phyloP scores from a whole-genome alignment of 2,113 vertebrate genomes.

The Stigmatopora nigra region DNA sequence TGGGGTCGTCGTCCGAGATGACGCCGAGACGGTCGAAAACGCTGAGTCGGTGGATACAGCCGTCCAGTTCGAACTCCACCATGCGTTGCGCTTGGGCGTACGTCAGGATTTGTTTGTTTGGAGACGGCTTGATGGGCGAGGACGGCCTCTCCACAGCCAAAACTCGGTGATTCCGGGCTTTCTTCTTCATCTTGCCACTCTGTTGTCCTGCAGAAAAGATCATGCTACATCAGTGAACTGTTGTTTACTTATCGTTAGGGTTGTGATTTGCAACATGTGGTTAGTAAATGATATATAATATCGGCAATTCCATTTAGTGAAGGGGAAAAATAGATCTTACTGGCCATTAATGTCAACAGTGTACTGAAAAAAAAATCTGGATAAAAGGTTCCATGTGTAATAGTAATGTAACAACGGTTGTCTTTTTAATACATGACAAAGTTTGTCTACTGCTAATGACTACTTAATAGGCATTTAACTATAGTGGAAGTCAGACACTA shows the following conservation, averaged over 20 bases:
- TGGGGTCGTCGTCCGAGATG: slow-evolving; percentile 86
- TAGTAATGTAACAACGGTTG: too few relatives aligned
- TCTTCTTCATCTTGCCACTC: slow-evolving; percentile 84
- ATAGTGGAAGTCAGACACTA: slow-evolving; percentile 24
- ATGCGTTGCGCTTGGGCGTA: slow-evolving; percentile 96
- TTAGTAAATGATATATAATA: too few relatives aligned
- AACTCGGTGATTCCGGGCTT: slow-evolving; percentile 85
- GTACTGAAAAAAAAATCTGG: too few relatives aligned
- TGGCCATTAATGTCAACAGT: too few relatives aligned
- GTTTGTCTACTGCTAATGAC: neutral
- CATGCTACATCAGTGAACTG: neutral
- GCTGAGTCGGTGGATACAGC: slow-evolving; percentile 87
- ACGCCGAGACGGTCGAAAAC: slow-evolving; percentile 89
- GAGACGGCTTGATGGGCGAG: slow-evolving; percentile 89
- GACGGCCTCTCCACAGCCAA: slow-evolving; percentile 79
- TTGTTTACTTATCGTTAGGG: too few relatives aligned
- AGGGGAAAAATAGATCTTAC: too few relatives aligned
- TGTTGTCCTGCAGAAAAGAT: slow-evolving; percentile 48
- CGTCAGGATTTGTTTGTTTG: slow-evolving; percentile 87
- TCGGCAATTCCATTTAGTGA: too few relatives aligned
- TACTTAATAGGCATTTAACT: slow-evolving; percentile 36
- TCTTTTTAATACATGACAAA: too few relatives aligned
- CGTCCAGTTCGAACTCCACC: slow-evolving; percentile 94
- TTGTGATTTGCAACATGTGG: too few relatives aligned
- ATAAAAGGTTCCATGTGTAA: too few relatives aligned